These are phyloP conservation scores for Catharus minimus DNA, from an alignment of 2,113 vertebrate species.

Conservation along the genomic window DNA sequence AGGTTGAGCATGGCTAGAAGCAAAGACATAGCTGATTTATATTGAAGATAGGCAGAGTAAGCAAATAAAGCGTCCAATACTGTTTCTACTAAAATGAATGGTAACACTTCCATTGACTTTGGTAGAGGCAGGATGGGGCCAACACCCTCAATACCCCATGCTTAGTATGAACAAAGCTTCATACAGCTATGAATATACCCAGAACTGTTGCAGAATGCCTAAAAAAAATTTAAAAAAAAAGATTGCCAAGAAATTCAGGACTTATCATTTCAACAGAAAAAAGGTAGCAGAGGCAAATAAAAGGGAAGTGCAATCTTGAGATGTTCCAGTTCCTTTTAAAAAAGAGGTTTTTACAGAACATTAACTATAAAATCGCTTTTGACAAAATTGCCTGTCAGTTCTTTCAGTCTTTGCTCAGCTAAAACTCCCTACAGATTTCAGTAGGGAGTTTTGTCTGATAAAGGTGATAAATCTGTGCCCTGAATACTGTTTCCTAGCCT, in stretches of 20 bases:
- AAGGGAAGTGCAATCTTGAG: not conserved
- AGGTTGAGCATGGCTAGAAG: constrained; percentile 65
- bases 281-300: not conserved
- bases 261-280: not conserved
- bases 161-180: not conserved
- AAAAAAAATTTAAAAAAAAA: not conserved
- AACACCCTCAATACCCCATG: not conserved
- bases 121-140: not conserved
- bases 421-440: constrained; percentile 28
- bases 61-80: constrained; percentile 16
- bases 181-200: not conserved
- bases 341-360: not conserved
- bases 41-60: constrained; percentile 49
- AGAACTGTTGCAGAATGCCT: not conserved
- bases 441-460: not conserved
- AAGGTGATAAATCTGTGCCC: not conserved
- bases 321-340: not conserved
- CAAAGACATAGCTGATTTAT: constrained; percentile 63
- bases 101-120: not conserved
- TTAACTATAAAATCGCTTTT: constrained; percentile 21
- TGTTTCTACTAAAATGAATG: not conserved
- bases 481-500: not conserved
- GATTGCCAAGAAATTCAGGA: not conserved
- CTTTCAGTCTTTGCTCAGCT: not conserved
- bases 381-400: constrained; percentile 34